phyloP scores from a whole-genome alignment of 2,113 vertebrate species.

The Meles meles region DNA sequence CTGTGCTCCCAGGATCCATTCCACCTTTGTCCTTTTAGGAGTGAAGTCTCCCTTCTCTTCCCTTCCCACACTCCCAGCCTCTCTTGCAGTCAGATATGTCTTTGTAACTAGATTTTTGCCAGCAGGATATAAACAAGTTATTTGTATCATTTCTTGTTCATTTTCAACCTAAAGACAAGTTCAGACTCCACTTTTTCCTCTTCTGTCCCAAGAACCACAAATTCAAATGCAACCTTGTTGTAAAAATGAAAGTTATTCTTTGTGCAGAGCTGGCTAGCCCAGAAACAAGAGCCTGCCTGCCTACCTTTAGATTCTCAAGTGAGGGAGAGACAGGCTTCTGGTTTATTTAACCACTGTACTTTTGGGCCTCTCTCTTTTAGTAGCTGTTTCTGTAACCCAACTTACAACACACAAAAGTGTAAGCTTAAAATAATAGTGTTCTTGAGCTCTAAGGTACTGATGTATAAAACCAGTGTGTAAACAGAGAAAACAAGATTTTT shows the following conservation, averaged over 20 bases:
- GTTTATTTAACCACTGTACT: not conserved
- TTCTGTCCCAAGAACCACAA: not conserved
- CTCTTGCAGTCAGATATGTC: not conserved
- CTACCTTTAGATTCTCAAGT: not conserved
- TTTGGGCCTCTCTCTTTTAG: not conserved
- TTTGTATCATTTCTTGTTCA: not conserved
- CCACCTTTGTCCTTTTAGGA: not conserved
- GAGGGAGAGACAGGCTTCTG: not conserved
- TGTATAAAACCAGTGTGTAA: not conserved
- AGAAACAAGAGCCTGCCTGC: not conserved
- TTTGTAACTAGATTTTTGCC: not conserved
- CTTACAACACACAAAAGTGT: not conserved
- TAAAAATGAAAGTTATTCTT: not conserved
- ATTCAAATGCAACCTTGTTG: not conserved
- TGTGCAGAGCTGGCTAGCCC: too few relatives aligned
- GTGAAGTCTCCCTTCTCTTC: too few relatives aligned
- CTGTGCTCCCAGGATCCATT: not conserved
- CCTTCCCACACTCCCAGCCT: not conserved
- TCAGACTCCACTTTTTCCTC: not conserved
- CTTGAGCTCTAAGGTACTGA: not conserved
- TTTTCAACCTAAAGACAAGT: not conserved
- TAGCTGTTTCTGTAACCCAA: not conserved
- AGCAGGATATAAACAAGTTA: not conserved
- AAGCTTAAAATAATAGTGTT: not conserved
- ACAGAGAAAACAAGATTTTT: not conserved